Base-by-base conservation (phyloP, 2,113 vertebrate genomes). In the Lota lota region DNA sequence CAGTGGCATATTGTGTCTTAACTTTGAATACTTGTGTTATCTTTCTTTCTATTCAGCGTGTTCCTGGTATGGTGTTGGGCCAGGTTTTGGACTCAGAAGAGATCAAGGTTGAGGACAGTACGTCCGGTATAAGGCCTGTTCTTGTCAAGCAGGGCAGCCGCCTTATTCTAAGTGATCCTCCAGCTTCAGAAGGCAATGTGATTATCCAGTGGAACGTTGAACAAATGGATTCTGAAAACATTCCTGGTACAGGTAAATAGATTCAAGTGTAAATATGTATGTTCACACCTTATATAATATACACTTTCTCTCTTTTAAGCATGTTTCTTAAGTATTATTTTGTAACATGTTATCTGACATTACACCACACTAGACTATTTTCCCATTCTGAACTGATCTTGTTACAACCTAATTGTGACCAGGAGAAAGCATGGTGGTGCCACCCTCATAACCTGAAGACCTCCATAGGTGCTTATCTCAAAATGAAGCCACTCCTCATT, bases 91-190 rank as follows among this genome's bases (percentile, higher is more conserved):
- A 14, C 18, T 73, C 36, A 22, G 74, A 64, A 22, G 79, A 82
- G 3, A 90, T 91, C 68, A 91, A 90, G 63, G 70, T 86, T 19
- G 87, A 91, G 66, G 88, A 90, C 4, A 76, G 54, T 15, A 50
- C 59, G 21, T 22, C 73, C 58, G 84, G 81, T 58, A 82, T 90
- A 20, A 83, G 77, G 63, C 79, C 81, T 19, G 77, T 91, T 76
- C 66, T 90, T 64, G 89, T 93, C 56, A 92, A 93, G 72, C 90
- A 90, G 61, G 92, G 92, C 77, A 87, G 69, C 62, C 70, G 74
- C 40, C 58, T 84, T 2, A 2, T 83, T 69, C 53, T 67, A 33
- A 79, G 76, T 28, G 89, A 89, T 19, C 60, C 70, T 57, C 81
- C 69, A 20, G 61, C 33, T 5, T 21, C 74, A 18, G 75, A 79